Evolutionary conservation across 2,113 vertebrate genomes (phyloP).

Genomic region (Speoplatyrhinus poulsoni): DNA sequence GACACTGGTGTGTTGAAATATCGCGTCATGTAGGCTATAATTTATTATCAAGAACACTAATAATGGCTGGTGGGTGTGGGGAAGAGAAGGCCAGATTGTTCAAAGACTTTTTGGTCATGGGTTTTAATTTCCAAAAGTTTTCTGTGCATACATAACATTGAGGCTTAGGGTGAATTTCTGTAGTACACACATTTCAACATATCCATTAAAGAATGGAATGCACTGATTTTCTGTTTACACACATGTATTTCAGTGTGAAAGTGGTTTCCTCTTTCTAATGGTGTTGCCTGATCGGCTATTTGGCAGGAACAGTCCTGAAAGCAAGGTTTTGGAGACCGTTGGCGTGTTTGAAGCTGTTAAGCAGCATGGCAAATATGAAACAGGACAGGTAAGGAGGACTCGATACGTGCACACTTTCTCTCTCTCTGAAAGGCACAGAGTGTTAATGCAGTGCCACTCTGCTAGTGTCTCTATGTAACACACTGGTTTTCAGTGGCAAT

Average conservation of each 20-base stretch:
- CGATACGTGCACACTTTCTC: background rate
- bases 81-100: background rate
- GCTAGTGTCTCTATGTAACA: no score
- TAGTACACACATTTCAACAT: background rate
- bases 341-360: constrained; percentile 94
- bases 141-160: background rate
- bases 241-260: background rate
- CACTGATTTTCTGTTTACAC: background rate
- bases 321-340: constrained; percentile 92
- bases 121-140: background rate
- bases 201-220: background rate
- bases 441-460: no score
- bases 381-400: constrained; percentile 82
- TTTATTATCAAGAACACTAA: constrained; percentile 44
- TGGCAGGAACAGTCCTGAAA: constrained; percentile 89
- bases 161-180: background rate
- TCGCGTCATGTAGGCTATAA: constrained; percentile 34
- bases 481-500: no score
- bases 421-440: background rate
- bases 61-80: background rate
- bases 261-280: constrained; percentile 34
- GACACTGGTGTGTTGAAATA: constrained; percentile 49
- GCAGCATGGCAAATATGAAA: constrained; percentile 94
- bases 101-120: no score
- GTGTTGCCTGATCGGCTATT: constrained; percentile 41